Conservation (phyloP, 2,113 vertebrate species). For the Dipodomys stephensi region DNA sequence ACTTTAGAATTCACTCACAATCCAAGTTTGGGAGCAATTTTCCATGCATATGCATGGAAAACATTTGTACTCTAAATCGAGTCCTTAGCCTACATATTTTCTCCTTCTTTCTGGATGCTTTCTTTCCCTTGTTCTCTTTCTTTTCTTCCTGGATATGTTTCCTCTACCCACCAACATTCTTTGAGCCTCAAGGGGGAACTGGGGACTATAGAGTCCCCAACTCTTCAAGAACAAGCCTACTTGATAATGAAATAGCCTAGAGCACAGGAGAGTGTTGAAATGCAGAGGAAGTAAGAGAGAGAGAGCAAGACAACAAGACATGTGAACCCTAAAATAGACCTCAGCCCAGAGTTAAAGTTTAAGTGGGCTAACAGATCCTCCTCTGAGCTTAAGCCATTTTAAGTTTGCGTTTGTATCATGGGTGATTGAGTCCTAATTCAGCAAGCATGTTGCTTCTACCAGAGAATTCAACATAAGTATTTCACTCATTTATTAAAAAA, state of each 20-base stretch:
- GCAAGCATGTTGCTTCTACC: neutral
- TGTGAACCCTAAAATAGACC: fast-evolving
- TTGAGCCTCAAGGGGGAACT: neutral
- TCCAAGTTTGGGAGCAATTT: neutral
- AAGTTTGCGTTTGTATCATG: neutral
- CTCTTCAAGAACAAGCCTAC: neutral
- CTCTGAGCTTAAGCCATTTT: neutral
- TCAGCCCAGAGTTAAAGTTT: neutral
- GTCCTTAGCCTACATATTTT: neutral
- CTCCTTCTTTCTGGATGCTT: neutral
- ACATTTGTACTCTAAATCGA: no score
- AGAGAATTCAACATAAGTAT: neutral
- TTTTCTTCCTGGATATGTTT: neutral
- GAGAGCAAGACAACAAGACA: neutral
- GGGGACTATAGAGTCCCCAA: neutral
- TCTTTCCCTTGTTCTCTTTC: neutral
- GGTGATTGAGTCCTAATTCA: neutral
- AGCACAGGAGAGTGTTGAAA: neutral
- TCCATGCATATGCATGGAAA: neutral
- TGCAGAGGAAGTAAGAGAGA: neutral
- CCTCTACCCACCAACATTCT: neutral
- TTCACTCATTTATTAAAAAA: conserved; percentile 19
- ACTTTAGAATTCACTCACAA: neutral
- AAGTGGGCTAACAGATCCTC: neutral
- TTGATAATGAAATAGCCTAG: neutral